These are phyloP conservation scores for Cheirogaleus major DNA, from an alignment of 2,797 vertebrate species.

Conservation along the genomic window DNA sequence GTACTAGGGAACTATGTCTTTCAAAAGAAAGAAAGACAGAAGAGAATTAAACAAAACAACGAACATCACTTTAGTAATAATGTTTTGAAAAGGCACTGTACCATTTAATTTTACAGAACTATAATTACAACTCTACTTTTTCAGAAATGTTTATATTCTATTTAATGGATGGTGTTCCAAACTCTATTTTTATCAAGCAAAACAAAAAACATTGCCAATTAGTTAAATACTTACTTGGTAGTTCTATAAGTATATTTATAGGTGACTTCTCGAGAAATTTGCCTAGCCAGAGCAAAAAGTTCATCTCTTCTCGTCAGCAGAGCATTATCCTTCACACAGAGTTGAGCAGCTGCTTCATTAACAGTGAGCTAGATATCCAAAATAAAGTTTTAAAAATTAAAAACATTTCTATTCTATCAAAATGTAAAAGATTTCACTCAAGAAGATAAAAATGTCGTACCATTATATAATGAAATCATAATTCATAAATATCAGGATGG, in stretches of 20 bases:
- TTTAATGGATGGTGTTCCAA: background rate
- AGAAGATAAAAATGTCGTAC: background rate
- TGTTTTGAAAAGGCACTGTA: slow-evolving; percentile 31
- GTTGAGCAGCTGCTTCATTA: slow-evolving; percentile 97
- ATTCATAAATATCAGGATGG: slow-evolving; percentile 6
- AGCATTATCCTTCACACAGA: slow-evolving; percentile 96
- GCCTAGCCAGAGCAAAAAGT: slow-evolving; percentile 95
- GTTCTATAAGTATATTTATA: slow-evolving; percentile 99
- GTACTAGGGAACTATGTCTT: background rate
- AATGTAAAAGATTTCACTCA: background rate
- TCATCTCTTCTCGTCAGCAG: slow-evolving; percentile 96
- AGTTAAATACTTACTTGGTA: slow-evolving; percentile 91
- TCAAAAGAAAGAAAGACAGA: background rate
- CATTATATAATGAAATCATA: background rate
- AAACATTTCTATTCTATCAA: slow-evolving; percentile 2
- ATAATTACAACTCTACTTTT: background rate
- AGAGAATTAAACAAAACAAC: background rate
- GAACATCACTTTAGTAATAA: background rate
- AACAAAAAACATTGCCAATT: background rate
- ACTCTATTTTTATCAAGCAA: background rate
- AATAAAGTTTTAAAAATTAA: slow-evolving; percentile 61
- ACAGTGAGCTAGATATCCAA: slow-evolving; percentile 92
- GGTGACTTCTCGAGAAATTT: slow-evolving; percentile 98
- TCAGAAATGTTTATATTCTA: slow-evolving; percentile 2
- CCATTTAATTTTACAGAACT: slow-evolving; percentile 8